A percentile compares a stretch with the other conserved stretches of the same genome.
These are phyloP conservation scores for Smithornis capensis DNA, from an alignment of 2,113 vertebrate genomes.

Conservation along the genomic window DNA sequence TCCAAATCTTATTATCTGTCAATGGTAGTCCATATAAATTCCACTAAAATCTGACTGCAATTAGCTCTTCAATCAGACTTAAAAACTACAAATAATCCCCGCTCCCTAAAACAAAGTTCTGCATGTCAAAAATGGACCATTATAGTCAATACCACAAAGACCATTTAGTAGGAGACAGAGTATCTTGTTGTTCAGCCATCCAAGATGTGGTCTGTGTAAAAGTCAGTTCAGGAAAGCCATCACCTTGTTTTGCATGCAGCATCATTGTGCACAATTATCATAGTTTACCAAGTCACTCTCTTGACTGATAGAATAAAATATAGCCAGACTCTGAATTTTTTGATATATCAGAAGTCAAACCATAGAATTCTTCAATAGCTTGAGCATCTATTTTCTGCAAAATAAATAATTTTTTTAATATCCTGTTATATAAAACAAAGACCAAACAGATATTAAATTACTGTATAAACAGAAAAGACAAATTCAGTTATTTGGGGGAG, in stretches of 20 bases:
- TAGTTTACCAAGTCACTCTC: conserved; percentile 82
- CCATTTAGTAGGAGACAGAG: background rate
- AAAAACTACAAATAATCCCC: conserved; percentile 18
- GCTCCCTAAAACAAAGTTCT: background rate
- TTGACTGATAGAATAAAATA: conserved; percentile 98
- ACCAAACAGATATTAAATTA: background rate
- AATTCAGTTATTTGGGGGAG: background rate
- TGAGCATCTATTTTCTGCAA: conserved; percentile 97
- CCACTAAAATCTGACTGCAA: conserved; percentile 53
- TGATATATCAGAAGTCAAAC: conserved; percentile 97
- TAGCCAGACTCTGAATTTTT: conserved; percentile 99
- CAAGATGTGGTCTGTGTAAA: background rate
- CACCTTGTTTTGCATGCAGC: background rate
- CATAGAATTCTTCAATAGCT: conserved; percentile 98
- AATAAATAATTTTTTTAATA: background rate
- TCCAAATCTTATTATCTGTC: conserved; percentile 44
- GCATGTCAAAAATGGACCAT: conserved; percentile 6
- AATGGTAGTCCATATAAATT: conserved; percentile 59
- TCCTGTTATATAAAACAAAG: background rate
- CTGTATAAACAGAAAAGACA: background rate
- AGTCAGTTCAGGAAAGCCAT: background rate
- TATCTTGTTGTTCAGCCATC: background rate
- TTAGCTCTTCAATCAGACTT: conserved; percentile 58
- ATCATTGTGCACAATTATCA: background rate
- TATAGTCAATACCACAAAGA: conserved; percentile 12